Base-by-base conservation (phyloP, 2,113 vertebrate genomes). In the Lontra canadensis region DNA sequence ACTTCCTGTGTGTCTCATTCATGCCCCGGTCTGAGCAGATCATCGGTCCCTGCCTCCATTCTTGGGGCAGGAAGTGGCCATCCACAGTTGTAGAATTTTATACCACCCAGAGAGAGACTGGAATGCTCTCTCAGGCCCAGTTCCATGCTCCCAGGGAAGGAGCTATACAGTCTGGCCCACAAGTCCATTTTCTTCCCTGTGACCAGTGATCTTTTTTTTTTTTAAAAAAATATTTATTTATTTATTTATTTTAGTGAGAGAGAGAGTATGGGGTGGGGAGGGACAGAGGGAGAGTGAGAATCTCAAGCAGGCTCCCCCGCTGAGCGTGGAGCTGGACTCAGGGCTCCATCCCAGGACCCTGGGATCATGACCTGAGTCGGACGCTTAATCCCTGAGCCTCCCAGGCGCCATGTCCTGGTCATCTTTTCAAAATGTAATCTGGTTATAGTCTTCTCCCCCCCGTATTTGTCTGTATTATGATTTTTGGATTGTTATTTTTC, bases 151-250 rank as follows among this genome's bases (percentile, higher is more conserved):
- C 63, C 65, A 61, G 34, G 0, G n/a, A 65, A 94, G 67, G 4
- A 14, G 4, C 42, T 31, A 0, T 6, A 39, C 0, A 1, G 6
- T 39, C 14, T 29, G 20, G 8, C 49, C 31, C 42, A 36, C 59
- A 39, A n/a, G 29, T 26, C 34, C 39, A 4, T 10, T 59, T 34
- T 80, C 23, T 12, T 47, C n/a, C 42, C 39, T 76, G 57, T 15
- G 92, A 73, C 57, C 65, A 80, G 67, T 47, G 74, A 78, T 47
- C 49, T 82, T 34, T 17, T 17, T 44, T 44, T 39, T 69, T 67
- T 18, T 34, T 7, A 3, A n/a, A n/a, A n/a, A 1, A 18, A 34
- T 7, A 69, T n/a, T n/a, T 36, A 69, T 36, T 69, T 69, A 69
- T 69, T 55, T 18, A 55, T 55, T 69, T 69, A n/a, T 69, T 69